Evolutionary conservation across 35 echinoderm and acorn worm species (phyloP).

Genomic region (Apostichopus californicus): DNA sequence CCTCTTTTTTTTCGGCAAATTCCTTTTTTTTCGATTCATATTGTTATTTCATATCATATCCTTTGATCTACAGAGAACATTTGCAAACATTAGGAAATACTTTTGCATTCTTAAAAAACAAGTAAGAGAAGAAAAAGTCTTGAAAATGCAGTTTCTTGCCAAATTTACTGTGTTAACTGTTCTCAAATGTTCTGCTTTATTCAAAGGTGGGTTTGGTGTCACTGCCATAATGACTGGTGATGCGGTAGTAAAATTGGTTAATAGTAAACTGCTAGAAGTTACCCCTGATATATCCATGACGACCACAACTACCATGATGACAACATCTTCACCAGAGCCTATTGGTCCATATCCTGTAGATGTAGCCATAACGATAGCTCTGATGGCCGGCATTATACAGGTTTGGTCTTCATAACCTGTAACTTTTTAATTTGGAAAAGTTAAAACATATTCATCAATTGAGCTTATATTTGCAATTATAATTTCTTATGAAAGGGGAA

Average conservation of each 20-base stretch:
- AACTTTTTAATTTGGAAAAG: too few relatives aligned
- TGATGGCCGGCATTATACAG: constrained; percentile 31
- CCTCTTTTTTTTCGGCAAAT: too few relatives aligned
- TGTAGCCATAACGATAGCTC: constrained; percentile 32
- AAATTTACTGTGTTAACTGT: too few relatives aligned
- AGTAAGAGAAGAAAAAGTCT: too few relatives aligned
- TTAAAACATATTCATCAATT: neutral
- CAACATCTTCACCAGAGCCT: neutral
- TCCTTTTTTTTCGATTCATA: too few relatives aligned
- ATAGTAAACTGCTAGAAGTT: neutral
- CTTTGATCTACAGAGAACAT: too few relatives aligned
- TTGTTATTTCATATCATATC: too few relatives aligned
- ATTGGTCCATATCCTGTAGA: neutral
- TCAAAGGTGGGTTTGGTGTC: constrained; percentile 50
- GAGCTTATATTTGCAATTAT: neutral
- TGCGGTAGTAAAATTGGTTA: neutral
- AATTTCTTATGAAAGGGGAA: too few relatives aligned
- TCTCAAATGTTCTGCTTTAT: neutral
- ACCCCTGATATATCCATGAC: neutral
- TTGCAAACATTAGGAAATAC: too few relatives aligned
- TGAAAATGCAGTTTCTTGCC: too few relatives aligned
- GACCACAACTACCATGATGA: neutral
- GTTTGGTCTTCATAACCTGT: neutral
- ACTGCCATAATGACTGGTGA: constrained; percentile 54
- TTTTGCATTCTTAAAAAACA: too few relatives aligned